Percentiles rank a stretch among this genome's conserved stretches.
These are phyloP conservation scores for Anorthoa munda DNA, from an alignment of 2,888 invertebrate species.

Conservation along the genomic window DNA sequence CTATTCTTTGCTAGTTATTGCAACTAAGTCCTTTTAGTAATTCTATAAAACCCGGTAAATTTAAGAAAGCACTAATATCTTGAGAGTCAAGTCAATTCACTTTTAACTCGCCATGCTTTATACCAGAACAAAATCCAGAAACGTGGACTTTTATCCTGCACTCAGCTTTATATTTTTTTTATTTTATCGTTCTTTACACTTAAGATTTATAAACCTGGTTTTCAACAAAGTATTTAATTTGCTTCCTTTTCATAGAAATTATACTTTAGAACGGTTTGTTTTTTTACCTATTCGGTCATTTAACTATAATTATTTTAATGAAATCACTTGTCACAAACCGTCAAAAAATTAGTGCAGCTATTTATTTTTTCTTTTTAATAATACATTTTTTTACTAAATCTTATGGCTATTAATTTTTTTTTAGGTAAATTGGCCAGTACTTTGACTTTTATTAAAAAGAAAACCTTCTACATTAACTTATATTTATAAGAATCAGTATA, in stretches of 20 bases:
- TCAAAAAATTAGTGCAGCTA: neutral
- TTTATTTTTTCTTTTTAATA: neutral
- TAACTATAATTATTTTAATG: neutral
- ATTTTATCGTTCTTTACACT: neutral
- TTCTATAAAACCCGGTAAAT: conserved; percentile 5
- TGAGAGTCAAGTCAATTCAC: conserved; percentile 29
- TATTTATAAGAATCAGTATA: too few species aligned
- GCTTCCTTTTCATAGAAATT: neutral
- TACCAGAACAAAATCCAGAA: conserved; percentile 8
- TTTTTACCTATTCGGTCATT: neutral
- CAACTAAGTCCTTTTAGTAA: conserved; percentile 9
- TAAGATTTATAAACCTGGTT: neutral
- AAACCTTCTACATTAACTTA: neutral
- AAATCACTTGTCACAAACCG: neutral
- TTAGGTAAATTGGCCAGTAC: too few species aligned
- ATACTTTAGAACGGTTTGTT: too few species aligned
- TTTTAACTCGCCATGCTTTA: conserved; percentile 27
- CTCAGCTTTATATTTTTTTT: neutral
- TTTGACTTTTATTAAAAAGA: neutral
- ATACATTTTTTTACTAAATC: neutral
- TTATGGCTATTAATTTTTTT: neutral
- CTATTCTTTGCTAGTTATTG: neutral
- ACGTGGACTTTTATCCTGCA: neutral
- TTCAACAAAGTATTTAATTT: neutral
- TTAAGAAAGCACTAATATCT: conserved; percentile 19